Evolutionary conservation across 2,797 vertebrate genomes (phyloP), one percentile per base, ranked within the genome.

Genomic region (Aulostomus chinensis): DNA sequence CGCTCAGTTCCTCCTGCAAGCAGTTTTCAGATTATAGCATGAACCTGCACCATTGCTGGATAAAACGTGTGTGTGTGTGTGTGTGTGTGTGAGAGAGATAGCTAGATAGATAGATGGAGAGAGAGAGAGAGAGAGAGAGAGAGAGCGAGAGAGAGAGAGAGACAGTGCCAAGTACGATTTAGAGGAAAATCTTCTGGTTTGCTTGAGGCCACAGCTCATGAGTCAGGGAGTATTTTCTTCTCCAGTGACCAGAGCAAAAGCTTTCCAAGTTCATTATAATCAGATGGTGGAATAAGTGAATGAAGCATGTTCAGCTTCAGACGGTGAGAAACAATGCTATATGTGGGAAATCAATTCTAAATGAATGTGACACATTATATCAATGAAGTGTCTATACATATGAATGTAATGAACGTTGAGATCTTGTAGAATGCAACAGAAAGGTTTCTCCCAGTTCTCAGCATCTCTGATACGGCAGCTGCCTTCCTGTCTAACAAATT

Each of bases 1-100:
- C 90, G 3, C 89, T 94, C 73, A 98, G 86, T 73, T 98, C 95
- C 85, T 98, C 96, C 97, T 99, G 67, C 9, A 41, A 38, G 33
- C 20, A 58, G 20, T 56, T 49, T 11, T 40, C 20, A 58, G 18
- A 58, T 51, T n/a, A 40, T 1, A 40, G 5, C n/a, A n/a, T 8
- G 25, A 50, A 7, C 9, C 17, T n/a, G 43, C 9, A 4, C 68
- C 10, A 37, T 20, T 43, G 24, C n/a, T n/a, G n/a, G n/a, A n/a
- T n/a, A n/a, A n/a, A n/a, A n/a, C n/a, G n/a, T 16, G 2, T 5
- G 20, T 60, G 10, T 52, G 13, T 11, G 7, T 24, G 20, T 9
- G 2, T 9, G 8, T 40, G 9, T 9, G 25, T 10, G 22, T 15
- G n/a, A n/a, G n/a, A n/a, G n/a, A n/a, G n/a, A n/a, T n/a, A n/a